phyloP scores from a whole-genome alignment of 2,797 vertebrate genomes.

The Catamblyrhynchus diadema region DNA sequence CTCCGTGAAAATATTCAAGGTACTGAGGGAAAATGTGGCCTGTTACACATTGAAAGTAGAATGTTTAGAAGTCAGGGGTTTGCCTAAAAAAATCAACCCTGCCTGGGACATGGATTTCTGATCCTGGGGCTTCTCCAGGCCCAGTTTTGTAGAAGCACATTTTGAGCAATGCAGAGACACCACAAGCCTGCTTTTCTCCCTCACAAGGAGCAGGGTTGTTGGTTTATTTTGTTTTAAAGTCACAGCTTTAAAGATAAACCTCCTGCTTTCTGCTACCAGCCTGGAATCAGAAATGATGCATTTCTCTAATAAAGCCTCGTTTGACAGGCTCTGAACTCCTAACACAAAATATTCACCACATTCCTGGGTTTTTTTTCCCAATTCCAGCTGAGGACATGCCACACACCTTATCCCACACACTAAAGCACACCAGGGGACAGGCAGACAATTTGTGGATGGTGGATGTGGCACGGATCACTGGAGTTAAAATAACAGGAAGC shows the following conservation, averaged over 20 bases:
- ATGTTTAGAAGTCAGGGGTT: not conserved
- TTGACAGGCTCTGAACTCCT: not conserved
- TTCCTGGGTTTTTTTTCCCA: not conserved
- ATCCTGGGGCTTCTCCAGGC: not conserved
- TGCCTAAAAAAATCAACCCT: not conserved
- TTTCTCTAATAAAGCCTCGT: not conserved
- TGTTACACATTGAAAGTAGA: not conserved
- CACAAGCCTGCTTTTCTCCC: not conserved
- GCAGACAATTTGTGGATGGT: not conserved
- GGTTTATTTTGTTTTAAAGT: not conserved
- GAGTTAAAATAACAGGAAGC: not conserved
- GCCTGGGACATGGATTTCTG: not conserved
- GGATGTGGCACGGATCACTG: not conserved
- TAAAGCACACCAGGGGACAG: not conserved
- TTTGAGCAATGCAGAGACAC: not conserved
- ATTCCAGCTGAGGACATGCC: not conserved
- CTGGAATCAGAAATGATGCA: not conserved
- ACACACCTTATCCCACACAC: not conserved
- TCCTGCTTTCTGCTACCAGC: not conserved
- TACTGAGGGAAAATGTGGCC: not conserved
- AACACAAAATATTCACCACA: not conserved
- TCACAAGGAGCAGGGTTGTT: fast-evolving
- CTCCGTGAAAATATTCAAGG: not conserved
- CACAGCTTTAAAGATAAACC: not conserved
- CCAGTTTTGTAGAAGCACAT: not conserved